phyloP scores from a whole-genome alignment of 2,888 invertebrate species.

The Sceliomorpha sp. region DNA sequence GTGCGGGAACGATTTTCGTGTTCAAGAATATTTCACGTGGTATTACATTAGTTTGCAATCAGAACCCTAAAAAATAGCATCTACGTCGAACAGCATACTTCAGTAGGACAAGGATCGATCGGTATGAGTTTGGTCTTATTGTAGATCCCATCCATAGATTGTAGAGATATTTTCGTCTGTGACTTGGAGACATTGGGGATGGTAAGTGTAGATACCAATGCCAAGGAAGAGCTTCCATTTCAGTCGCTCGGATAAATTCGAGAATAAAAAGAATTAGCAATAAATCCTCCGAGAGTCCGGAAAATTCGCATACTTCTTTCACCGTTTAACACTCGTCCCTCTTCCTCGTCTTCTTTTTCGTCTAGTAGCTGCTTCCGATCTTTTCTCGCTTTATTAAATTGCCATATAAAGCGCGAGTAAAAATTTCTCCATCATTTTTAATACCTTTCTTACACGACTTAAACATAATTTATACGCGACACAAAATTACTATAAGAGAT shows the following conservation, averaged over 20 bases:
- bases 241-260: slow-evolving; percentile 44
- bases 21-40: background rate
- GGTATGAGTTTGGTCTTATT: slow-evolving; percentile 32
- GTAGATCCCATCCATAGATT: slow-evolving; percentile 47
- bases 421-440: slow-evolving; percentile 16
- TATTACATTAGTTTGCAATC: slow-evolving; percentile 4
- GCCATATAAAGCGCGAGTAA: slow-evolving; percentile 27
- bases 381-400: slow-evolving; percentile 54
- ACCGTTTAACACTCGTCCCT: slow-evolving; percentile 53
- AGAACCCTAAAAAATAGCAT: slow-evolving; percentile 16
- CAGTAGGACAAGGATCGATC: slow-evolving; percentile 42
- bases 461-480: slow-evolving; percentile 14
- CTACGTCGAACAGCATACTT: slow-evolving; percentile 2
- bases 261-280: slow-evolving; percentile 61
- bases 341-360: slow-evolving; percentile 34
- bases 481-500: too few species aligned
- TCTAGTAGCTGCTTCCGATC: slow-evolving; percentile 51
- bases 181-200: slow-evolving; percentile 38
- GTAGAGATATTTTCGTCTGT: slow-evolving; percentile 36
- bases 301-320: slow-evolving; percentile 56
- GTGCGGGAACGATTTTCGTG: too few species aligned
- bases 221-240: slow-evolving; percentile 32
- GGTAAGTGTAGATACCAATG: slow-evolving; percentile 46
- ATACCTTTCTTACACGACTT: slow-evolving; percentile 28
- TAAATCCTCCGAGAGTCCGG: slow-evolving; percentile 54